Evolutionary conservation across 2,113 vertebrate species (phyloP).

Genomic region (Motacilla alba): DNA sequence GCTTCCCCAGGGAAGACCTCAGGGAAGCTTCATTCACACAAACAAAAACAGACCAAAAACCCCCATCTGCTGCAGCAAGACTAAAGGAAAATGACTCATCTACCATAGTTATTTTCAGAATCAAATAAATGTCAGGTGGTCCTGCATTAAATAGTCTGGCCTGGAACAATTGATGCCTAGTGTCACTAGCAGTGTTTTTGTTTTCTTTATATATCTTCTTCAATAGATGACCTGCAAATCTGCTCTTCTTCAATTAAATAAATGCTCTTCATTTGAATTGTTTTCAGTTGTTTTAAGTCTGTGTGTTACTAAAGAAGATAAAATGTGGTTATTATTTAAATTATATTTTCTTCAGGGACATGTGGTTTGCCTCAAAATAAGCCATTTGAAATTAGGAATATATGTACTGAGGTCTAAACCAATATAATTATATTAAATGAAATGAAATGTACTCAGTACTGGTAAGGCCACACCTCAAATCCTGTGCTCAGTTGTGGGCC

Average conservation of each 20-base stretch:
- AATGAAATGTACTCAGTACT: background rate
- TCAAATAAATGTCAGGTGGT: slow-evolving; percentile 28
- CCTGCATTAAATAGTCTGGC: slow-evolving; percentile 28
- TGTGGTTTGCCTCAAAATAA: background rate
- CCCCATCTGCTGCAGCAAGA: background rate
- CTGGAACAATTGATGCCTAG: background rate
- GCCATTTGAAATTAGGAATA: background rate
- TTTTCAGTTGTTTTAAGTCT: background rate
- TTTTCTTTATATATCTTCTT: background rate
- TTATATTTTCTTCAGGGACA: background rate
- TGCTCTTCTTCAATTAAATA: background rate
- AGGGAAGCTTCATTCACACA: background rate
- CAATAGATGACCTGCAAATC: background rate
- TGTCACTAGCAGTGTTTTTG: background rate
- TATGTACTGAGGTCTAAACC: background rate
- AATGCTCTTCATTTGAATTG: background rate
- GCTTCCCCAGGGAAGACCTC: background rate
- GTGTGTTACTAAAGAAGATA: background rate
- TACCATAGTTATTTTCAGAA: slow-evolving; percentile 30
- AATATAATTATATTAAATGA: background rate
- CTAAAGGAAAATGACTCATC: background rate
- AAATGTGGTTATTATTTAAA: background rate
- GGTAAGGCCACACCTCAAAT: fast-evolving
- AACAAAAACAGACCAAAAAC: background rate
- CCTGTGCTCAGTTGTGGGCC: background rate